phyloP scores from a whole-genome alignment of 2,888 invertebrate genomes.

The Tetranychus truncatus region DNA sequence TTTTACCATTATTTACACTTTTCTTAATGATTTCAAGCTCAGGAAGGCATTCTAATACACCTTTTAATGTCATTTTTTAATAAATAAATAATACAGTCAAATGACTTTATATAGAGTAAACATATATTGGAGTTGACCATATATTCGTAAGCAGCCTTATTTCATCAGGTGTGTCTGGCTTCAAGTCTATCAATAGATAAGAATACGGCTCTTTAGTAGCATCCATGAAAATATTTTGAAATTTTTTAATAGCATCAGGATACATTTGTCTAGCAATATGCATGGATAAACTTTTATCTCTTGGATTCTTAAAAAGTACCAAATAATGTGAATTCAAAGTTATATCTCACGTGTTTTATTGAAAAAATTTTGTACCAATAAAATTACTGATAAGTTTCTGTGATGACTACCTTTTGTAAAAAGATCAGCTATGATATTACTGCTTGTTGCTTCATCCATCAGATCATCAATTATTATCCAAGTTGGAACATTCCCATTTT shows the following conservation, averaged over 20 bases:
- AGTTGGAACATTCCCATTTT: not conserved
- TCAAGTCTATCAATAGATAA: not conserved
- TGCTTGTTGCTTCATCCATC: not conserved
- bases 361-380: conserved; percentile 1
- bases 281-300: not conserved
- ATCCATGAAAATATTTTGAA: not conserved
- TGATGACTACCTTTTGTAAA: conserved; percentile 7
- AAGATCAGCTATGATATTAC: not conserved
- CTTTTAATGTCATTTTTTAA: not conserved
- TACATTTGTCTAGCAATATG: not conserved
- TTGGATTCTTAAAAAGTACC: not conserved
- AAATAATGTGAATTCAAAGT: not conserved
- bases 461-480: conserved; percentile 4
- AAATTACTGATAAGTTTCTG: not conserved
- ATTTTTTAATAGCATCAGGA: not conserved
- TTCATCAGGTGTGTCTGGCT: not conserved
- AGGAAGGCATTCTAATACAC: not conserved
- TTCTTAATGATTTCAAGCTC: not conserved
- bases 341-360: not conserved
- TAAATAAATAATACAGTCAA: too few species aligned
- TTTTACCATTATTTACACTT: too few species aligned
- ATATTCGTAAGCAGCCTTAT: not conserved
- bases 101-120: too few species aligned
- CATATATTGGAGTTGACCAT: too few species aligned
- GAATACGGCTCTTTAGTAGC: not conserved